Evolutionary conservation across 2,888 invertebrate species (phyloP).

Genomic region (Bhutanitis thaidina): DNA sequence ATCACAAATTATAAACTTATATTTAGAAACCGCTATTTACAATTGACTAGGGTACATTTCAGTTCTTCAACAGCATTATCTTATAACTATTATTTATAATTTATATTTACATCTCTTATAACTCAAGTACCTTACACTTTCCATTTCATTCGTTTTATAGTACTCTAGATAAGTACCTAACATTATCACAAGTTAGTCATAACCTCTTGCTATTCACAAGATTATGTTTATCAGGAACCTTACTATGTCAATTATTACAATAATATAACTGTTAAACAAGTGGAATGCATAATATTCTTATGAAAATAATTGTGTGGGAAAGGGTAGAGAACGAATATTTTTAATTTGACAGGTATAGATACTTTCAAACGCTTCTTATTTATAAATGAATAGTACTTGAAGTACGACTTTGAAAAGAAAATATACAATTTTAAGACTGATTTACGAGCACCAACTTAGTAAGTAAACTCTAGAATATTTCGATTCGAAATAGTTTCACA

Average conservation of each 20-base stretch:
- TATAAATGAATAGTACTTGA: conserved; percentile 23
- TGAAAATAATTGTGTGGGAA: conserved; percentile 24
- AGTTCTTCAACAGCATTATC: conserved; percentile 69
- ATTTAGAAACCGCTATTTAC: conserved; percentile 63
- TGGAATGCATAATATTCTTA: conserved; percentile 51
- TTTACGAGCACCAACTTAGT: conserved; percentile 18
- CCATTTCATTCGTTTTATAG: conserved; percentile 42
- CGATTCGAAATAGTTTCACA: conserved; percentile 14
- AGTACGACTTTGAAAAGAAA: conserved; percentile 15
- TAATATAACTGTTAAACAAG: conserved; percentile 32
- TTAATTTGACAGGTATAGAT: conserved; percentile 42
- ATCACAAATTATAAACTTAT: conserved; percentile 76
- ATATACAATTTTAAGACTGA: conserved; percentile 8
- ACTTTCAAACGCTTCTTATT: conserved; percentile 31
- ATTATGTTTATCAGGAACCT: conserved; percentile 52
- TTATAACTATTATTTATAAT: conserved; percentile 32
- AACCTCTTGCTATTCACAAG: neutral
- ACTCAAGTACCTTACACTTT: conserved; percentile 39
- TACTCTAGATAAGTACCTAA: conserved; percentile 64
- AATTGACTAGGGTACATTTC: conserved; percentile 80
- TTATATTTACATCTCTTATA: conserved; percentile 47
- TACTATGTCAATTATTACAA: conserved; percentile 47
- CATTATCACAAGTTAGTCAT: conserved; percentile 67
- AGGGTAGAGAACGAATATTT: conserved; percentile 24
- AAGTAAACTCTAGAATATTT: conserved; percentile 9